Conservation (phyloP, 2,888 invertebrate species). For the Crioceris asparagi region DNA sequence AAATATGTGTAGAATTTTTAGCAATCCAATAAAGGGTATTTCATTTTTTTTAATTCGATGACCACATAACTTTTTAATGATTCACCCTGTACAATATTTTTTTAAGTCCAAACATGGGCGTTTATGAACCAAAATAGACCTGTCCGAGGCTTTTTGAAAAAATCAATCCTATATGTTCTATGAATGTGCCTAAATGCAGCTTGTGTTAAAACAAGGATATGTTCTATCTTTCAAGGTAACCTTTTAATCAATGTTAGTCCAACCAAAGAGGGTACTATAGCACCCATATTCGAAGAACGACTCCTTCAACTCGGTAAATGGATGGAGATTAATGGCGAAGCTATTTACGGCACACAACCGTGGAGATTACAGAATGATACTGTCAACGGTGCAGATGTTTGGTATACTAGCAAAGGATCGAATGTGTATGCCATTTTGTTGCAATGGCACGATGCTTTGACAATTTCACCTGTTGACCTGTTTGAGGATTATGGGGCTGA, state of each 20-base stretch:
- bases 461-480: too few species aligned
- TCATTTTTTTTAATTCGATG: too few species aligned
- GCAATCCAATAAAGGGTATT: too few species aligned
- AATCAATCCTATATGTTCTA: too few species aligned
- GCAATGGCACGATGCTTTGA: conserved; percentile 53
- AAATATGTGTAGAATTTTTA: too few species aligned
- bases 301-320: conserved; percentile 67
- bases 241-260: conserved; percentile 79
- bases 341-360: conserved; percentile 67
- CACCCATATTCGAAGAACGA: conserved; percentile 78
- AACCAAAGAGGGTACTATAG: conserved; percentile 77
- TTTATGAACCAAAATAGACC: too few species aligned
- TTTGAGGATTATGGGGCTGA: too few species aligned
- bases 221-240: conserved; percentile 51
- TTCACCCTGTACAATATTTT: too few species aligned
- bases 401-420: conserved; percentile 27
- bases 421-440: conserved; percentile 58
- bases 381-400: conserved; percentile 38
- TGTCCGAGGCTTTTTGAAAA: too few species aligned
- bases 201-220: background rate
- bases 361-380: conserved; percentile 80
- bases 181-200: too few species aligned
- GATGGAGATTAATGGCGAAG: conserved; percentile 73
- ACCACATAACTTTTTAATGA: too few species aligned
- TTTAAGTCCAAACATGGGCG: too few species aligned